Conservation (phyloP, 2,888 invertebrate species). For the Scaptodrosophila latifasciaeformis region DNA sequence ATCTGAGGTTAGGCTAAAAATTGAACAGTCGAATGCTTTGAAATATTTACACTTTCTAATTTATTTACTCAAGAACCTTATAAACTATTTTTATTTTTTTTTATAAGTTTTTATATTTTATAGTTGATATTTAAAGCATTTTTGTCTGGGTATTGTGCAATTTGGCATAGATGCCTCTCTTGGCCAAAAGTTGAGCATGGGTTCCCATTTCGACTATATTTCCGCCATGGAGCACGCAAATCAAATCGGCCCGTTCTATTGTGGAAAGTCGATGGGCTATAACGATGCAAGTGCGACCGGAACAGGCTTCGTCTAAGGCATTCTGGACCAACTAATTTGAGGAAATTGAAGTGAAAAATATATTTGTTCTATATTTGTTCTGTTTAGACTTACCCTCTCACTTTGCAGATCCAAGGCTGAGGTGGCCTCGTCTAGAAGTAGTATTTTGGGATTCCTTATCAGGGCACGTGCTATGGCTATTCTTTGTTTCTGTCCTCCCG, state of each 20-base stretch:
- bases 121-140: slow-evolving; percentile 16
- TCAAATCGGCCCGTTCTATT: slow-evolving; percentile 87
- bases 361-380: background rate
- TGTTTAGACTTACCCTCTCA: slow-evolving; percentile 81
- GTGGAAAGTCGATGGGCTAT: slow-evolving; percentile 91
- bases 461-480: slow-evolving; percentile 88
- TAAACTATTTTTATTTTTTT: background rate
- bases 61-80: no score
- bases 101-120: background rate
- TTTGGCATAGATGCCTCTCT: slow-evolving; percentile 80
- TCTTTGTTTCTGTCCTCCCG: slow-evolving; percentile 90
- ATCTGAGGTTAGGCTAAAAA: no score
- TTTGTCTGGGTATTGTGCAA: slow-evolving; percentile 79
- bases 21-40: no score
- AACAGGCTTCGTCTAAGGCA: slow-evolving; percentile 87
- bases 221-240: slow-evolving; percentile 88
- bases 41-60: no score
- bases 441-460: slow-evolving; percentile 82
- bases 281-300: slow-evolving; percentile 87
- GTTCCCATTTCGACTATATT: slow-evolving; percentile 84
- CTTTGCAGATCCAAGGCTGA: slow-evolving; percentile 86
- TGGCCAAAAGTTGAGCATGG: slow-evolving; percentile 82
- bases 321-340: slow-evolving; percentile 88
- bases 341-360: background rate
- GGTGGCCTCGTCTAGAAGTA: slow-evolving; percentile 85